phyloP scores from a whole-genome alignment of 2,113 vertebrate genomes.

The Macrotis lagotis region DNA sequence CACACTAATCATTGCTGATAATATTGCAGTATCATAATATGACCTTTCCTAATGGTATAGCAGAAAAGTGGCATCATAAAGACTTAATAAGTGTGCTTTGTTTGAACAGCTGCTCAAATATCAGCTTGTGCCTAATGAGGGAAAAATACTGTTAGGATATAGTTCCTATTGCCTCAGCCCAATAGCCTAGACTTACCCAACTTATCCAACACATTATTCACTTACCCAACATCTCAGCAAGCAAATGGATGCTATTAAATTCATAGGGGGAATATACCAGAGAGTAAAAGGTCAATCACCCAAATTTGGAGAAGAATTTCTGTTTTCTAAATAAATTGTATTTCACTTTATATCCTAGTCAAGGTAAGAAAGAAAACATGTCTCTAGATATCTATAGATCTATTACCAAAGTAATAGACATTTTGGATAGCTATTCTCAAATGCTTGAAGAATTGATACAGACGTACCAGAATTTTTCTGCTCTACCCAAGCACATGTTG shows the following conservation, averaged over 20 bases:
- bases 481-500: neutral
- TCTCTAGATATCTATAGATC: neutral
- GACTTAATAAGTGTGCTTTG: conserved; percentile 20
- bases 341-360: neutral
- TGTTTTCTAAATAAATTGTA: neutral
- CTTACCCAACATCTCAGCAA: neutral
- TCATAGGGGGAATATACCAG: neutral
- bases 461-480: neutral
- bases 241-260: neutral
- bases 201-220: no score
- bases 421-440: neutral
- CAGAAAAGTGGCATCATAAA: neutral
- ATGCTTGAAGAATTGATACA: conserved; percentile 2
- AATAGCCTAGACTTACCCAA: no score
- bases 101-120: conserved; percentile 11
- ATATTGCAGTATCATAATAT: no score
- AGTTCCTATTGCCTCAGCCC: neutral
- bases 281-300: neutral
- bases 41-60: neutral
- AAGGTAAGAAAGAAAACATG: neutral
- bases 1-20: neutral
- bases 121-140: neutral
- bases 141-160: neutral
- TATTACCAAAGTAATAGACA: neutral
- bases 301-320: neutral